A percentile compares a stretch with the other conserved stretches of the same genome.
phyloP scores from a whole-genome alignment of 2,113 vertebrate genomes.

The Gymnarchus niloticus region DNA sequence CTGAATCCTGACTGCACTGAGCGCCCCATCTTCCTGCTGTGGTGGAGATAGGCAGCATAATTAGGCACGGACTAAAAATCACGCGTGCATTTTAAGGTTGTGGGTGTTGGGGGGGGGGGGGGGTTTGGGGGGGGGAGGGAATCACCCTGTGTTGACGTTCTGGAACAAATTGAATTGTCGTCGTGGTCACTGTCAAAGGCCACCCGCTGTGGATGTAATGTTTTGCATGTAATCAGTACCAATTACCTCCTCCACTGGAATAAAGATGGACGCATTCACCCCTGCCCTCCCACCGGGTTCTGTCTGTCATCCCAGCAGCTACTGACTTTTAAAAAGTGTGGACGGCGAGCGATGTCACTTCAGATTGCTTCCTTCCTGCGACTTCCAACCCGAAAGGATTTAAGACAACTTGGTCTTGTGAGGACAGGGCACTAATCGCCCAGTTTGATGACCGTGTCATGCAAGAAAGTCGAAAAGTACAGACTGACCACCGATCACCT shows the following conservation, averaged over 20 bases:
- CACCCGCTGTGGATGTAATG: conserved; percentile 41
- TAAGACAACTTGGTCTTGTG: not conserved
- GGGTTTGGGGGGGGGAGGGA: conserved; percentile 18
- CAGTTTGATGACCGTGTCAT: not conserved
- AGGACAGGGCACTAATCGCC: not conserved
- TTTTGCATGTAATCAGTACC: conserved; percentile 42
- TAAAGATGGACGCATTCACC: not conserved
- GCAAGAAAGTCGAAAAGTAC: not conserved
- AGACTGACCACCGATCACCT: not conserved
- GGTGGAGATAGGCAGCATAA: not conserved
- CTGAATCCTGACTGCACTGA: not conserved
- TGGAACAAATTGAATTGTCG: conserved; percentile 46
- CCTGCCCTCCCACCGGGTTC: not conserved
- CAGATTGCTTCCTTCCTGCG: not conserved
- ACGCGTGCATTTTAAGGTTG: not conserved
- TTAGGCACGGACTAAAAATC: not conserved
- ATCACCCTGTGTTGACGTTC: conserved; percentile 11
- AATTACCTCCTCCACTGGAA: not conserved
- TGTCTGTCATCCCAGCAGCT: not conserved
- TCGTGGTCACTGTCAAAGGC: conserved; percentile 28
- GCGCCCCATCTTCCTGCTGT: not conserved
- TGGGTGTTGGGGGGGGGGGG: not conserved
- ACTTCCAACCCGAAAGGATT: not conserved
- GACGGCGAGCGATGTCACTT: not conserved
- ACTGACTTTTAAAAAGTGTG: not conserved